Base-by-base conservation (phyloP, 2,113 vertebrate genomes). In the Pontoporia blainvillei region DNA sequence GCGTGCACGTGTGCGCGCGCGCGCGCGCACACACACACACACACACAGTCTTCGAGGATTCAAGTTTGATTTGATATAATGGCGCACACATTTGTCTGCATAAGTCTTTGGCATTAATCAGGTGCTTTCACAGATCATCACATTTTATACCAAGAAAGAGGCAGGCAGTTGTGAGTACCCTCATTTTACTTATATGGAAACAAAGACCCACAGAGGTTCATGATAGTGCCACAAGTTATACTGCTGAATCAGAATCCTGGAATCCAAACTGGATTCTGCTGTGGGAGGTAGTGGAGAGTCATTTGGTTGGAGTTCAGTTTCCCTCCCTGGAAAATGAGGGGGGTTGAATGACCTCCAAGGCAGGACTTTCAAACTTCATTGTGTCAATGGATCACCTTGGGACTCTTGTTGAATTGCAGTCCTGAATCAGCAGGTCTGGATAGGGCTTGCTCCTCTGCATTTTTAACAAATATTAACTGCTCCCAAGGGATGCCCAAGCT, bases 1-100 rank as follows among this genome's bases (percentile, higher is more conserved):
- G 1, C 0, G 1, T 15, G 49, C 3, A 1, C 0, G 2, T 57
- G 39, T 39, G 39, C 8, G 21, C 57, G 6, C 2, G 8, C 1
- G 4, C 14, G 52, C 18, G 14, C 57, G 76, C 73, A 49, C 20
- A 86, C 88, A 49, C 67, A 78, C 15, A 49, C 25, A 86, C 88
- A 49, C 67, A 78, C 15, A 6, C 69, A 79, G 0, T 25, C 44
- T 72, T 71, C 83, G 94, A 95, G 79, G 20, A 71, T 71, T 84
- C 44, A 23, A 44, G 8, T 64, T 78, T 57, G 34, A 6, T 67
- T 91, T 91, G 39, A 25, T 52, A 39, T 44, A n/a, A 62, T 3
- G 41, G 14, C 7, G 34, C 34, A 39, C 15, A 18, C 1, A 39
- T 61, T 95, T 64, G 18, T 87, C 71, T 81, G 78, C 18, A 15